Conservation (phyloP, 2,113 vertebrate species). For the Ahaetulla prasina region DNA sequence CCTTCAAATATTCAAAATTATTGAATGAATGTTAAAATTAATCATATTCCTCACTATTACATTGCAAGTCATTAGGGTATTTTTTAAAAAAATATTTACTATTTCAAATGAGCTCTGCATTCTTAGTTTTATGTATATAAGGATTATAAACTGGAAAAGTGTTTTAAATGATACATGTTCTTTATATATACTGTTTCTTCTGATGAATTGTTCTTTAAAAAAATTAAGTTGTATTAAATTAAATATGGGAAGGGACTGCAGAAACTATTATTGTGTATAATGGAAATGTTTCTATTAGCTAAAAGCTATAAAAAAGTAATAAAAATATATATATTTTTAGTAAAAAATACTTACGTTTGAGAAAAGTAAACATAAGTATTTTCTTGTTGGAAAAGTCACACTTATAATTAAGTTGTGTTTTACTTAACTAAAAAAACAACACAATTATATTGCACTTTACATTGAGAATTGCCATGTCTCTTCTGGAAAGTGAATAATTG, state of each 20-base stretch:
- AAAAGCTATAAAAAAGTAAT: not conserved
- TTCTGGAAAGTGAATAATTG: not conserved
- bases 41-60: not conserved
- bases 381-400: not conserved
- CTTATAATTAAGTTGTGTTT: not conserved
- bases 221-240: not conserved
- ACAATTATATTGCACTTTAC: not conserved
- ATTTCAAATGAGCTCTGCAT: slow-evolving; percentile 23
- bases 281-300: not conserved
- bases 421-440: not conserved
- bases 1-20: not conserved
- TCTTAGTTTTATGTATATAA: not conserved
- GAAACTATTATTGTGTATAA: not conserved
- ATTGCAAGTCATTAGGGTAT: not conserved
- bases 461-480: not conserved
- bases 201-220: not conserved
- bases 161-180: not conserved
- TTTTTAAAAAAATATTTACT: not conserved
- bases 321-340: no score
- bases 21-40: not conserved
- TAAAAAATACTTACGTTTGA: no score
- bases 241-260: not conserved
- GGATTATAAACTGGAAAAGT: not conserved
- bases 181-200: not conserved
- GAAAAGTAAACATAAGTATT: not conserved